A percentile compares a stretch with the other conserved stretches of the same genome.
Conservation (phyloP, 2,888 invertebrate species). For the Maniola hyperantus region DNA sequence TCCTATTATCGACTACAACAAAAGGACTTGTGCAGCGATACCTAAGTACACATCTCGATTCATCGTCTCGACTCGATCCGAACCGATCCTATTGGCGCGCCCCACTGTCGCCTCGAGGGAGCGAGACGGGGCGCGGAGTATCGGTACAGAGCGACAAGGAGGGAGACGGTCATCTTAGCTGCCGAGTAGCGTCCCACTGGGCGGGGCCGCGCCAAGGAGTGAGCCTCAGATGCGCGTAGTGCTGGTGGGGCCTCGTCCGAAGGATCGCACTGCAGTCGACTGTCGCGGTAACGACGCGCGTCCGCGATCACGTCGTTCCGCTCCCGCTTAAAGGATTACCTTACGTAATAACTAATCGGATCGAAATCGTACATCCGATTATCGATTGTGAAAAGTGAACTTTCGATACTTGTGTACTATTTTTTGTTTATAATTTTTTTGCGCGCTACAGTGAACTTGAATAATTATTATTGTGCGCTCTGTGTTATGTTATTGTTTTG, state of each 20-base stretch:
- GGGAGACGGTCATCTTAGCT: conserved; percentile 80
- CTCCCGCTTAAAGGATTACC: conserved; percentile 57
- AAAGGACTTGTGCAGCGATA: conserved; percentile 82
- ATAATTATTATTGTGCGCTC: conserved; percentile 48
- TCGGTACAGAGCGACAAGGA: conserved; percentile 63
- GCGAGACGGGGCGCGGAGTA: conserved; percentile 59
- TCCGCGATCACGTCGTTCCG: conserved; percentile 62
- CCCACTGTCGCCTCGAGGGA: conserved; percentile 78
- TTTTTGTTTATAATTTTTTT: conserved; percentile 30
- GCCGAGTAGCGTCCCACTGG: conserved; percentile 82
- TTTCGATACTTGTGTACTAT: conserved; percentile 53
- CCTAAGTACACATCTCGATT: conserved; percentile 83
- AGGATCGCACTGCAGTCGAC: conserved; percentile 84
- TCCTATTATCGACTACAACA: conserved; percentile 83
- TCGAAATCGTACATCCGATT: conserved; percentile 68
- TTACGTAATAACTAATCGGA: conserved; percentile 78
- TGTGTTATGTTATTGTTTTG: conserved; percentile 52
- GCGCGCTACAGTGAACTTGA: conserved; percentile 43
- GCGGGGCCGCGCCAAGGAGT: conserved; percentile 84
- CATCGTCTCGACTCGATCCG: conserved; percentile 82
- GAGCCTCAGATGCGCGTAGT: conserved; percentile 84
- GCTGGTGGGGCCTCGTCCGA: conserved; percentile 84
- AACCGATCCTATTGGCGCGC: conserved; percentile 82
- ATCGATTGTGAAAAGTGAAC: conserved; percentile 77
- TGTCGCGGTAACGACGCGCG: conserved; percentile 75